Conservation (phyloP, 1,140 invertebrate species). For the Leptopilina clavipes region DNA sequence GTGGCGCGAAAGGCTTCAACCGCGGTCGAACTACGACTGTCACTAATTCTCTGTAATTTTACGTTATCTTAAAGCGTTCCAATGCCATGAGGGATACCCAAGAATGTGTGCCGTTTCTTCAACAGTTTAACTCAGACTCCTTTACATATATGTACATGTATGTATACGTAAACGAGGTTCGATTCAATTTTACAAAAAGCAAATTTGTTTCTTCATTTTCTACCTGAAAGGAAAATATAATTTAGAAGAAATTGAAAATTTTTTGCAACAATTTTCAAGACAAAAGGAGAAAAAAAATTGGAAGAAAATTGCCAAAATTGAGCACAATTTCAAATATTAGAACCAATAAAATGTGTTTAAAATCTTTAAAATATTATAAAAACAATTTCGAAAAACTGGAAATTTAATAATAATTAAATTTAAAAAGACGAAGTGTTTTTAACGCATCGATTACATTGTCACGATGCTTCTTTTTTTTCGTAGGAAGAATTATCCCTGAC, state of each 20-base stretch:
- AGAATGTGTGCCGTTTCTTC: conserved; percentile 57
- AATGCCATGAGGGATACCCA: conserved; percentile 48
- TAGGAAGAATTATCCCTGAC: background rate
- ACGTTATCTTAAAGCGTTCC: conserved; percentile 56
- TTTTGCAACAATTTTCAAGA: too few relatives aligned
- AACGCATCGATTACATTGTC: background rate
- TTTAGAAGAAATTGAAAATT: too few relatives aligned
- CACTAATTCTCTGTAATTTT: conserved; percentile 53
- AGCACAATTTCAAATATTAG: too few relatives aligned
- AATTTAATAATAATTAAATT: too few relatives aligned
- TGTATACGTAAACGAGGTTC: background rate
- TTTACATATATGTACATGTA: conserved; percentile 25
- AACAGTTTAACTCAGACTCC: conserved; percentile 29
- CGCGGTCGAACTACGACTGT: conserved; percentile 50
- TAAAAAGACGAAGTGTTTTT: too few relatives aligned
- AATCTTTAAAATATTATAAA: too few relatives aligned
- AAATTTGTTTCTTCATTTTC: background rate
- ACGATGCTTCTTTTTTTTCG: background rate
- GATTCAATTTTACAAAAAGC: background rate
- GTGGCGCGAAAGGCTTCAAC: conserved; percentile 43
- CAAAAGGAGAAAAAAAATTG: too few relatives aligned
- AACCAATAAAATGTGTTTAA: too few relatives aligned
- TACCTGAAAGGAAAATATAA: too few relatives aligned
- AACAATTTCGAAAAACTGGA: too few relatives aligned
- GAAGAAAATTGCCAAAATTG: too few relatives aligned